Percentiles rank a stretch among this genome's conserved stretches.
Conservation (phyloP, 2,888 invertebrate species). For the Koerneria pararmatus region DNA sequence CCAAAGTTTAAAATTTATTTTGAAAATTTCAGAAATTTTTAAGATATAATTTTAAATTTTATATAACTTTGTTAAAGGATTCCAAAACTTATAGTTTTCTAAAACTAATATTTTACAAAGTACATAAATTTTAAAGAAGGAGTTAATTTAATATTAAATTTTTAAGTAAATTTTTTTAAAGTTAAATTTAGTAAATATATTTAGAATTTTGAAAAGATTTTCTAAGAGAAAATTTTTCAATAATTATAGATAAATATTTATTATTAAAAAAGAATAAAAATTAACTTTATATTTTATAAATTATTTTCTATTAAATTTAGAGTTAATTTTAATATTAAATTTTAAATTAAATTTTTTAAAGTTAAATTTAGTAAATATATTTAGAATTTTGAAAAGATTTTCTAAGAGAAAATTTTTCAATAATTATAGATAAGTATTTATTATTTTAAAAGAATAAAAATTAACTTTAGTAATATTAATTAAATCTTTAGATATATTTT, state of each 20-base stretch:
- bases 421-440: slow-evolving; percentile 44
- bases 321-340: slow-evolving; percentile 41
- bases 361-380: slow-evolving; percentile 44
- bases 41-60: slow-evolving; percentile 34
- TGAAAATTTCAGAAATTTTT: slow-evolving; percentile 39
- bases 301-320: slow-evolving; percentile 34
- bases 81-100: slow-evolving; percentile 38
- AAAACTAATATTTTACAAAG: slow-evolving; percentile 41
- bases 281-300: slow-evolving; percentile 61
- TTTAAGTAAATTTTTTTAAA: slow-evolving; percentile 37
- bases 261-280: slow-evolving; percentile 34
- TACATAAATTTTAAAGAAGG: slow-evolving; percentile 37
- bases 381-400: slow-evolving; percentile 41
- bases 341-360: slow-evolving; percentile 62
- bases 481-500: slow-evolving; percentile 36
- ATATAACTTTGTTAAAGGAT: slow-evolving; percentile 33
- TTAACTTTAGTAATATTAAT: slow-evolving; percentile 45
- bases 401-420: slow-evolving; percentile 45
- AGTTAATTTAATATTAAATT: slow-evolving; percentile 36
- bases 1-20: slow-evolving; percentile 44
- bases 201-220: slow-evolving; percentile 26
- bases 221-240: slow-evolving; percentile 27
- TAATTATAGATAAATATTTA: slow-evolving; percentile 17
- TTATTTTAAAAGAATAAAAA: slow-evolving; percentile 42
- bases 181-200: slow-evolving; percentile 33